Conservation (phyloP, 2,888 invertebrate species). For the Osmoderma eremita region DNA sequence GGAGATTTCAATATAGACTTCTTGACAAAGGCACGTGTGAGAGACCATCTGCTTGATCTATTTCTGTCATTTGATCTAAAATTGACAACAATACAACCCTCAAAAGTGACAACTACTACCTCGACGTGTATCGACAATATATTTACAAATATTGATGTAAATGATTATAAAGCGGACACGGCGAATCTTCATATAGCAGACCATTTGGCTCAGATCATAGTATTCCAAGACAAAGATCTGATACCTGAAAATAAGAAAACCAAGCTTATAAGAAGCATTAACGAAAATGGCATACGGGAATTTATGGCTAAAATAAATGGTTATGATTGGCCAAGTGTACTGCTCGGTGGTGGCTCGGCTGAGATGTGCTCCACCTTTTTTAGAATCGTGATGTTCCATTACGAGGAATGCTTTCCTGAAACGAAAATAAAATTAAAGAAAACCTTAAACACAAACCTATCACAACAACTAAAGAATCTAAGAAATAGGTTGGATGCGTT, state of each 20-base stretch:
- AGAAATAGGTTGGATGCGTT: neutral
- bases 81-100: too few relatives aligned
- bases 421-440: neutral
- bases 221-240: neutral
- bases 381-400: neutral
- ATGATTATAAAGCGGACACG: neutral
- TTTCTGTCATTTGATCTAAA: too few relatives aligned
- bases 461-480: neutral
- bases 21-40: too few relatives aligned
- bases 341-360: neutral
- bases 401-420: neutral
- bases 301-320: neutral
- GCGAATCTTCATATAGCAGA: slow-evolving; percentile 1
- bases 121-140: neutral
- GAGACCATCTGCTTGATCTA: too few relatives aligned
- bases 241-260: neutral
- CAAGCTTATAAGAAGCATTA: neutral
- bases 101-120: too few relatives aligned
- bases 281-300: neutral
- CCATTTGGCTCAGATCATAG: neutral
- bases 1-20: too few relatives aligned
- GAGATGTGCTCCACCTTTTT: neutral
- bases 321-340: neutral
- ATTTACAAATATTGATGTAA: neutral
- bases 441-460: too few relatives aligned